phyloP scores from a whole-genome alignment of 2,888 invertebrate species.

The Cantharis rustica region DNA sequence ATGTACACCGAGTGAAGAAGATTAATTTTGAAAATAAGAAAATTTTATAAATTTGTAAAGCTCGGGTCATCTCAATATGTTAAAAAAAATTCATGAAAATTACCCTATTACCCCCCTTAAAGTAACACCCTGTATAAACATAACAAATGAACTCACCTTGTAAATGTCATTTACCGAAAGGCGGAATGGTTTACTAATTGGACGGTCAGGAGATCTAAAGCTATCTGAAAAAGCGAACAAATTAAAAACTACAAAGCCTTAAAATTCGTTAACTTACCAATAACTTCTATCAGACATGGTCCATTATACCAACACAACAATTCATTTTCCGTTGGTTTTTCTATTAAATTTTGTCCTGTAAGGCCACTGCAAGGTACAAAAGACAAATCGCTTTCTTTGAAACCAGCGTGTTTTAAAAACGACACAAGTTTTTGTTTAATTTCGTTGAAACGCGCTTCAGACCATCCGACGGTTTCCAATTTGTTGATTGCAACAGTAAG shows the following conservation, averaged over 20 bases:
- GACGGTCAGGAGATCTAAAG: constrained; percentile 85
- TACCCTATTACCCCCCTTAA: too few species aligned
- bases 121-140: not conserved
- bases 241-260: constrained; percentile 10
- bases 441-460: constrained; percentile 86
- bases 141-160: constrained; percentile 82
- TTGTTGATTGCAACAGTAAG: constrained; percentile 96
- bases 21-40: too few species aligned
- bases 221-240: constrained; percentile 61
- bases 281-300: constrained; percentile 81
- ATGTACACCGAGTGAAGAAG: too few species aligned
- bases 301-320: constrained; percentile 81
- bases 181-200: constrained; percentile 86
- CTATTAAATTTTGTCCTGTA: constrained; percentile 90
- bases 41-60: too few species aligned
- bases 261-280: constrained; percentile 61
- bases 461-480: constrained; percentile 95
- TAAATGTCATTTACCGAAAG: constrained; percentile 94
- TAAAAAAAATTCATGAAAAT: too few species aligned
- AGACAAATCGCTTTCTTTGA: constrained; percentile 81
- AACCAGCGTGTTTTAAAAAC: constrained; percentile 91
- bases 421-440: constrained; percentile 79
- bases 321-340: constrained; percentile 67
- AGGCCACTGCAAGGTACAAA: constrained; percentile 96
- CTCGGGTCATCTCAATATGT: too few species aligned